Base-by-base conservation (phyloP, 1,140 invertebrate genomes). In the Melipona quadrifasciata region DNA sequence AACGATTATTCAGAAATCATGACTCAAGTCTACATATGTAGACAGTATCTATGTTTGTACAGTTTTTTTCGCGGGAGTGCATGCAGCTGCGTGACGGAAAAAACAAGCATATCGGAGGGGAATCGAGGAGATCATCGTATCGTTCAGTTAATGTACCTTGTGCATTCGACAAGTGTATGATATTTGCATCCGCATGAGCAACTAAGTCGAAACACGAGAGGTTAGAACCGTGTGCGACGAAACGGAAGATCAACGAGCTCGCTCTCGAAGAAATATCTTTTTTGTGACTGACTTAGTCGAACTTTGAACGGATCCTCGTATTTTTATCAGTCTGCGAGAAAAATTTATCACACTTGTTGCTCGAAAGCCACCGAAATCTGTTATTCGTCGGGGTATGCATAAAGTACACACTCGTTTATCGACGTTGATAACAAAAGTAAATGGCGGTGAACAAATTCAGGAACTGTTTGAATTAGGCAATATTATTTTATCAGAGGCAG, bases 1-100 rank as follows among this genome's bases (percentile, higher is more conserved):
- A 64, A 71, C 64, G 89, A 91, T 91, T 91, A 91, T 91, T 90
- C 91, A 90, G 80, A 89, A 90, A 79, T 84, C 70, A 84, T 91
- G 91, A 91, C 85, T 91, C 90, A 90, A 89, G 61, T 68, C 39
- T 24, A 55, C 67, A 65, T 19, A 85, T 64, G 72, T 65, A 80
- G 2, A 73, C 19, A 47, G 19, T 84, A 76, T 71, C 61, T 79
- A 67, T 34, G 31, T 84, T 76, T 64, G 34, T 47, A 55, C 74
- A 77, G 75, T 68, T 80, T 80, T 67, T 81, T 67, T 65, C 74
- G 31, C 76, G 65, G 53, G 47, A 86, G 31, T 80, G 51, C 80
- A 31, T 34, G 58, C 80, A 86, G 77, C 65, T 87, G 86, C 58
- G 68, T 31, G 16, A 51, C n/a, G 27, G 11, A 19, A 51, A 79